Evolutionary conservation across 2,113 vertebrate genomes (phyloP), one percentile per base, ranked within the genome.

Genomic region (Haplochromis burtoni): DNA sequence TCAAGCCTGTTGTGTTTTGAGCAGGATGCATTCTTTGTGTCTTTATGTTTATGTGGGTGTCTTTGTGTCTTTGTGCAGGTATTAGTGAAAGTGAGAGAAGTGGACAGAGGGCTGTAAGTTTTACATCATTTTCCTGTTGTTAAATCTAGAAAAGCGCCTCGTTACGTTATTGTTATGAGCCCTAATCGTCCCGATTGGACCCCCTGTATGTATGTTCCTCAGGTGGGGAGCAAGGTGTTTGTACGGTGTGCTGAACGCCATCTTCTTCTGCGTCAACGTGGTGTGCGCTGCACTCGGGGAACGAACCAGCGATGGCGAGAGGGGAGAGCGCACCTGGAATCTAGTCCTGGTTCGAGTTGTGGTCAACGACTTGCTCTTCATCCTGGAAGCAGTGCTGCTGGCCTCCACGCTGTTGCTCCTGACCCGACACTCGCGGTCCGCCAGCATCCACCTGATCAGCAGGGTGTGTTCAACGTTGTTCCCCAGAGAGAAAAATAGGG

Each of bases 311-410:
- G 88, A 93, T 6, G 87, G 55, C 1, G 61, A 88, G 31, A 86
- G 88, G 1, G 94, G 88, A 14, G 89, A 92, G n/a, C 68, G 91
- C 76, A 96, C 97, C 51, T 97, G 97, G 97, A 96, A 80, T 2
- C 95, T 98, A 13, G 97, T 98, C 59, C 92, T 98, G 79, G 93
- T 97, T 5, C 96, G 97, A 0, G 97, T 98, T 9, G 93, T 98
- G 26, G 96, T 98, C 92, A 98, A 97, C 13, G 97, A 98, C 95
- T 92, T 95, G 11, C 97, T 98, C 78, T 98, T 98, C 53, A 97
- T 98, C 76, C 80, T 97, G 89, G 96, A 97, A 4, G 97, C 97
- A 0, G 95, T 98, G 73, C 93, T 97, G 4, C 96, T 98, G 31
- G 97, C 97, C 0, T 89, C 91, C n/a, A 92, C 96, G 86, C 95